Conservation (phyloP, 37 sponge, comb jelly and placozoan genomes). For the Agelas oroides region DNA sequence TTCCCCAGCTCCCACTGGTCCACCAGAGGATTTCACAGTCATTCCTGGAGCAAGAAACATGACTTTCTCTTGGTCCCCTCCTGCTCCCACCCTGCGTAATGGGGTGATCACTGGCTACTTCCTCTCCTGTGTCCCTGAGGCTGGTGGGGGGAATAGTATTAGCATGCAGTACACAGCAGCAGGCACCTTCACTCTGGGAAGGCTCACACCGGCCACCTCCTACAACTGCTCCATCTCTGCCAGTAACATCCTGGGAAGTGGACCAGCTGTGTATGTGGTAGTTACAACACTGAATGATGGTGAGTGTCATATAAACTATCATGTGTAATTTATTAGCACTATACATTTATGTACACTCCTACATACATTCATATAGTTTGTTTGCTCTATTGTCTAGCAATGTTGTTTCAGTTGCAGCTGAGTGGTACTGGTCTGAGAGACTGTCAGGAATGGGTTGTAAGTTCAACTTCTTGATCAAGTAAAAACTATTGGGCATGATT, state of each 20-base stretch:
- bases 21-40: no score
- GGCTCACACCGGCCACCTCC: not conserved
- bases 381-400: no score
- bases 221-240: conserved; percentile 5
- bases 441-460: no score
- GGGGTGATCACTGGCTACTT: conserved; percentile 24
- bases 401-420: no score
- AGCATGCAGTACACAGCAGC: no score
- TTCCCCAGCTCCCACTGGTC: no score
- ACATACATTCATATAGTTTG: no score
- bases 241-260: not conserved
- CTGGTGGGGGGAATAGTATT: not conserved
- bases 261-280: not conserved
- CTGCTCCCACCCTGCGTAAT: not conserved
- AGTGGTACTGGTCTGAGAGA: no score
- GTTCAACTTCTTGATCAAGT: no score
- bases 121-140: not conserved
- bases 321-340: no score
- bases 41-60: not conserved
- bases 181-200: not conserved
- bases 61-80: conserved; percentile 19
- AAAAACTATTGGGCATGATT: no score
- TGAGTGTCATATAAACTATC: not conserved
- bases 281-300: not conserved
- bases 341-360: no score